A percentile compares a stretch with the other conserved stretches of the same genome.
Conservation (phyloP, 2,797 vertebrate species). For the Galaxias olidus region DNA sequence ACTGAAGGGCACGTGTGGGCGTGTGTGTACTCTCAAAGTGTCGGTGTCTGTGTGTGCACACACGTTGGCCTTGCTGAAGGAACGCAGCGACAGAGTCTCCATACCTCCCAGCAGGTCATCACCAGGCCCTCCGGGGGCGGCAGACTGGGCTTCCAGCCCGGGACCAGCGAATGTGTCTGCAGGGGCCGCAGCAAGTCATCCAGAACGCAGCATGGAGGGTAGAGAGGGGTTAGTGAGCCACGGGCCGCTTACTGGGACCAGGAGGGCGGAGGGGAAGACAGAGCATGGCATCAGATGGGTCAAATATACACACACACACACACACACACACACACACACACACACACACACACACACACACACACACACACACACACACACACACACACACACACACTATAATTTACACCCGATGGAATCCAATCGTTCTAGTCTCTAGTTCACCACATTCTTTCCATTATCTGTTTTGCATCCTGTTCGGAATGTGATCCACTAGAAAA, state of each 20-base stretch:
- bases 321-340: constrained; percentile 14
- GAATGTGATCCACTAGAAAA: background rate
- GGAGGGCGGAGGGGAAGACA: constrained; percentile 22
- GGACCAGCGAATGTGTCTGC: constrained; percentile 89
- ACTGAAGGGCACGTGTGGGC: too few species aligned
- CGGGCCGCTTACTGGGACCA: constrained; percentile 51
- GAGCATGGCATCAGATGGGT: constrained; percentile 20
- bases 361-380: constrained; percentile 6
- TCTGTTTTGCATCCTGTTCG: constrained; percentile 1
- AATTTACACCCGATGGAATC: too few species aligned
- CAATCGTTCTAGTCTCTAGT: too few species aligned
- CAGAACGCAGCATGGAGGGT: constrained; percentile 70
- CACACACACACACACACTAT: constrained; percentile 2
- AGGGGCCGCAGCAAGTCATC: constrained; percentile 50
- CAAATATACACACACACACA: constrained; percentile 4
- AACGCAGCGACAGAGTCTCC: constrained; percentile 28
- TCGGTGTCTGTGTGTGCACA: background rate
- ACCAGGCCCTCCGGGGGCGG: constrained; percentile 81
- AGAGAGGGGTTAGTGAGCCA: constrained; percentile 66
- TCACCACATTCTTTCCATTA: background rate
- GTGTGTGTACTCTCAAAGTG: too few species aligned
- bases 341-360: background rate
- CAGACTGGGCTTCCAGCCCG: constrained; percentile 77
- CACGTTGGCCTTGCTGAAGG: constrained; percentile 3
- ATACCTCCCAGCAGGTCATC: constrained; percentile 94